These are phyloP conservation scores for Panopea generosa DNA, from an alignment of 2,888 invertebrate species.

Conservation along the genomic window DNA sequence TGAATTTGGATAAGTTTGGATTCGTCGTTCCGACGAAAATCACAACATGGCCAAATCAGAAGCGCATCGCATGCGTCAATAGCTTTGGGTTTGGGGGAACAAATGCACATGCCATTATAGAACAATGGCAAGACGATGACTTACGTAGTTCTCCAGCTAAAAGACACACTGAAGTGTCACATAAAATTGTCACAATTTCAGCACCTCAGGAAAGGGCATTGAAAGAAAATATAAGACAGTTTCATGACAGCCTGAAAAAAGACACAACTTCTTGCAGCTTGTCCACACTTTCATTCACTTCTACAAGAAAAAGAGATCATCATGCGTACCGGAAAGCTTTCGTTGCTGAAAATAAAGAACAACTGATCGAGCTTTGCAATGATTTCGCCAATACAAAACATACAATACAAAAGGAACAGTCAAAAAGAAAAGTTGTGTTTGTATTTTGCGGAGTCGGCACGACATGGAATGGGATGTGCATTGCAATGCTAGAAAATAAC, in stretches of 20 bases:
- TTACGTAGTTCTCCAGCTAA: neutral
- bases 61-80: constrained; percentile 53
- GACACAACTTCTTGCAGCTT: neutral
- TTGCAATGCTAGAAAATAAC: constrained; percentile 32
- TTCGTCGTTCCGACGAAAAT: constrained; percentile 58
- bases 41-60: constrained; percentile 36
- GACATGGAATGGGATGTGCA: constrained; percentile 67
- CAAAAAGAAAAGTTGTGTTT: constrained; percentile 53
- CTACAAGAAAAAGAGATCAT: constrained; percentile 34
- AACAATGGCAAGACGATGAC: neutral
- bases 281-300: constrained; percentile 22
- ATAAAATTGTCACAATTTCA: constrained; percentile 20
- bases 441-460: constrained; percentile 73
- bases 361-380: neutral
- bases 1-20: constrained; percentile 46
- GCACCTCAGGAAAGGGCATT: constrained; percentile 12
- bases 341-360: neutral
- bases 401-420: too few species aligned
- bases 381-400: neutral
- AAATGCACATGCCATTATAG: constrained; percentile 64
- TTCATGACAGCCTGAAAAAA: neutral
- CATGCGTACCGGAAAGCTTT: constrained; percentile 10
- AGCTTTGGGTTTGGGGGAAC: constrained; percentile 72
- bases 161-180: neutral
- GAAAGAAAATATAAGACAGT: constrained; percentile 1